phyloP scores from a whole-genome alignment of 2,113 vertebrate species.

The Sciurus niger region DNA sequence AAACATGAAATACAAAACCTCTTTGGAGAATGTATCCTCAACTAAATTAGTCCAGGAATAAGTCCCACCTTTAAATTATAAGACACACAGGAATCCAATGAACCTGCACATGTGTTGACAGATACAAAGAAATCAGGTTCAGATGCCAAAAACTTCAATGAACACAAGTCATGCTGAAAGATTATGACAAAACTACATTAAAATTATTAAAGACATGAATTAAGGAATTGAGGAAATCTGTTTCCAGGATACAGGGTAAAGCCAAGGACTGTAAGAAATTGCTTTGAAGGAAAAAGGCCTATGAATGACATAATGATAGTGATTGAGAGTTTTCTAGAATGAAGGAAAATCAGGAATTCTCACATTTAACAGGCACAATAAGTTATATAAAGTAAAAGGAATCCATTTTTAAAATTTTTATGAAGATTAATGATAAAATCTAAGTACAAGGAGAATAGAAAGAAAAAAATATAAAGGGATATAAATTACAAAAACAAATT shows the following conservation, averaged over 20 bases:
- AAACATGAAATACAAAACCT: background rate
- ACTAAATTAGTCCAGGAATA: background rate
- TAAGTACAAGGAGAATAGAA: background rate
- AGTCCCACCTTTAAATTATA: background rate
- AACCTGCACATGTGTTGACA: background rate
- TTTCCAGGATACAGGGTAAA: background rate
- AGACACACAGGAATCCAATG: background rate
- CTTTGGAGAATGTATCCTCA: background rate
- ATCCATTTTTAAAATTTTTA: background rate
- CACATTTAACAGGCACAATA: background rate
- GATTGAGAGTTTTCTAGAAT: slow-evolving; percentile 12
- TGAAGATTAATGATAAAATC: background rate
- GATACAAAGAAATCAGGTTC: slow-evolving; percentile 10
- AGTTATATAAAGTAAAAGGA: slow-evolving; percentile 9
- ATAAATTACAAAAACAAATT: slow-evolving; percentile 29
- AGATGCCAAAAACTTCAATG: slow-evolving; percentile 19
- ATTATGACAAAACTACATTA: background rate
- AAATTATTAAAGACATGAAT: slow-evolving; percentile 16
- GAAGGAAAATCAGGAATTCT: background rate
- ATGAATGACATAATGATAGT: background rate
- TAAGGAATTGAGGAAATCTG: background rate
- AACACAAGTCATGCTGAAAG: slow-evolving; percentile 25
- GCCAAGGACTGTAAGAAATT: background rate
- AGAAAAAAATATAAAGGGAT: background rate
- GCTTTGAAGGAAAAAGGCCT: background rate